These are phyloP conservation scores for Sylvilagus bachmani DNA, from an alignment of 2,113 vertebrate species.

Conservation along the genomic window DNA sequence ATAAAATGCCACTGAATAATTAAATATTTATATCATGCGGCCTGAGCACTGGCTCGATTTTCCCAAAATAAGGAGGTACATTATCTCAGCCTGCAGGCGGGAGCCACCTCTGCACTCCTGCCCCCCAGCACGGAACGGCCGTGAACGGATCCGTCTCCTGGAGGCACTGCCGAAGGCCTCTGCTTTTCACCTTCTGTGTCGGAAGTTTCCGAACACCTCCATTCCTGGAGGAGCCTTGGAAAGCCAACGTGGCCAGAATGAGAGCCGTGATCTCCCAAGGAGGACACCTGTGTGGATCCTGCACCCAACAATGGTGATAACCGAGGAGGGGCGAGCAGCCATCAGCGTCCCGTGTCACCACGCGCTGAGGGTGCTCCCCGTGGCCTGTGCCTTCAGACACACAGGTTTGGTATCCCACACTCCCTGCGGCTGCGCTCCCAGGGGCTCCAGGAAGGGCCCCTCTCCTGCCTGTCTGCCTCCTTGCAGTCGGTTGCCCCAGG, in stretches of 20 bases:
- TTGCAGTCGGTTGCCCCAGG: too few relatives aligned
- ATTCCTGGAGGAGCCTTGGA: neutral
- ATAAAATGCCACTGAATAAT: slow-evolving; percentile 48
- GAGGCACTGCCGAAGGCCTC: too few relatives aligned
- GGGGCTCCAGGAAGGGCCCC: too few relatives aligned
- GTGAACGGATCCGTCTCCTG: neutral
- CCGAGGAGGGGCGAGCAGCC: too few relatives aligned
- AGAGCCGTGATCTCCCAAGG: neutral
- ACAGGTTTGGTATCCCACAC: rapidly evolving
- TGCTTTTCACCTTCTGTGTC: too few relatives aligned
- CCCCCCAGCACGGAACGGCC: slow-evolving; percentile 17
- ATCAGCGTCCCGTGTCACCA: too few relatives aligned
- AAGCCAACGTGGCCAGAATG: neutral
- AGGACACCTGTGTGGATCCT: neutral
- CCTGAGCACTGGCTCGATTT: slow-evolving; percentile 60
- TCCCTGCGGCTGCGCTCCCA: neutral
- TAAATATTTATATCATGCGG: slow-evolving; percentile 67
- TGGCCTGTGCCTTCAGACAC: neutral
- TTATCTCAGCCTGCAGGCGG: slow-evolving; percentile 46
- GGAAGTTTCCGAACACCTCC: too few relatives aligned
- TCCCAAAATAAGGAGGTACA: slow-evolving; percentile 47
- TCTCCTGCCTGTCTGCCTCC: too few relatives aligned
- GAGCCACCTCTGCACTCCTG: neutral
- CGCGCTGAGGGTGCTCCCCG: too few relatives aligned
- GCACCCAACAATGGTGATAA: too few relatives aligned